phyloP scores from a whole-genome alignment of 1,140 invertebrate genomes.

The Caenorhabditis tropicalis region DNA sequence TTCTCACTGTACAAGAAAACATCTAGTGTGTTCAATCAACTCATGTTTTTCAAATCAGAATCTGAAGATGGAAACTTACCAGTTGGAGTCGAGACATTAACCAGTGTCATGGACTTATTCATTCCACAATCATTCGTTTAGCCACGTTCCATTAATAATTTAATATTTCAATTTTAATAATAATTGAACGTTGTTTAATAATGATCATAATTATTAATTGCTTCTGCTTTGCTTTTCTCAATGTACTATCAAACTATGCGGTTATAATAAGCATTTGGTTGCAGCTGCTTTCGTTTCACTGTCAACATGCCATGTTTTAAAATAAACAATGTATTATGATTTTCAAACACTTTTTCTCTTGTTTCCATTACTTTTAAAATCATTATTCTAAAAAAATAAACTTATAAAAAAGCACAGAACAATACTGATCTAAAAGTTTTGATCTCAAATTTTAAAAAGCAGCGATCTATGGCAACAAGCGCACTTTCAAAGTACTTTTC shows the following conservation, averaged over 20 bases:
- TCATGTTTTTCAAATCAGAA: not conserved
- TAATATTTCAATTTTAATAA: not conserved
- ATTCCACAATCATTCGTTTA: conserved; percentile 46
- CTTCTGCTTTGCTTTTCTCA: not conserved
- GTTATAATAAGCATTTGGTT: conserved; percentile 21
- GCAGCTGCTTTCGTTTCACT: conserved; percentile 34
- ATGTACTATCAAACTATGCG: not conserved
- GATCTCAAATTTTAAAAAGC: too few species aligned
- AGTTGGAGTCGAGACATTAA: conserved; percentile 51
- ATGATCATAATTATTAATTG: not conserved
- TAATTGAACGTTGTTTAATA: conserved; percentile 38
- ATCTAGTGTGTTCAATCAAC: conserved; percentile 27
- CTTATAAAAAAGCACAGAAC: not conserved
- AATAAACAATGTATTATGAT: not conserved
- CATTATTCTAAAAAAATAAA: too few species aligned
- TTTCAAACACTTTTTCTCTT: not conserved
- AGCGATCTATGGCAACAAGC: too few species aligned
- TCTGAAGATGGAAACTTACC: conserved; percentile 33
- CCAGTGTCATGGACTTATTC: conserved; percentile 51
- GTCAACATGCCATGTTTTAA: conserved; percentile 23
- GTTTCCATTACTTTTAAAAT: not conserved
- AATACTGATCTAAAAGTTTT: not conserved
- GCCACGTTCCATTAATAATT: not conserved
- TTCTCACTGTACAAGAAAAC: conserved; percentile 51
- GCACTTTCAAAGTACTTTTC: not conserved